Evolutionary conservation across 2,797 vertebrate genomes (phyloP).

Genomic region (Sebastolobus altivelis): DNA sequence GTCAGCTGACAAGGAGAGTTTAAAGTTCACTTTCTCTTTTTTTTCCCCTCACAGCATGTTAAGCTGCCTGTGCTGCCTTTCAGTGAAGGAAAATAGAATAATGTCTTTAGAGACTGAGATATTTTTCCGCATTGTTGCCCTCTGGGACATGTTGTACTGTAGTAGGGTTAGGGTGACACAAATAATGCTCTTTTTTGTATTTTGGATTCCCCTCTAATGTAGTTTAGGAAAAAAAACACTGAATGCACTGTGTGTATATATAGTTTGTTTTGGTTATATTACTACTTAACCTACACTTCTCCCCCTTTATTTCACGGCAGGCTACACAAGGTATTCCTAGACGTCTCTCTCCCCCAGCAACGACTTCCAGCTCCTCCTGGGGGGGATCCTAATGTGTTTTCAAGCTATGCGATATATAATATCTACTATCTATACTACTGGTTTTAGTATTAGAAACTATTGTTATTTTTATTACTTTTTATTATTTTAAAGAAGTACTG

Average conservation of each 20-base stretch:
- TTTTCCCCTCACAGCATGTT: neutral
- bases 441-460: too few relatives aligned
- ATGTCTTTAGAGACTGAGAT: too few relatives aligned
- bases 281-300: neutral
- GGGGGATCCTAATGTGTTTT: neutral
- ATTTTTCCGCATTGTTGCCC: neutral
- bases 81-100: neutral
- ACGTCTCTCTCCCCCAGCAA: too few relatives aligned
- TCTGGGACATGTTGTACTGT: neutral
- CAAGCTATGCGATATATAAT: neutral
- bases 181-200: neutral
- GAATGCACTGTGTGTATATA: neutral
- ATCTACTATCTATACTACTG: neutral
- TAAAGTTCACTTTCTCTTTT: slow-evolving; percentile 69
- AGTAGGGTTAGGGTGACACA: neutral
- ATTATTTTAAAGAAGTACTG: too few relatives aligned
- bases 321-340: neutral
- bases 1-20: slow-evolving; percentile 75
- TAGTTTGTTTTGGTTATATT: neutral
- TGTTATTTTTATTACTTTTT: too few relatives aligned
- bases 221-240: neutral
- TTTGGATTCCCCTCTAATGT: neutral
- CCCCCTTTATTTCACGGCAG: neutral
- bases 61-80: slow-evolving; percentile 1
- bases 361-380: neutral